Evolutionary conservation across 2,113 vertebrate genomes (phyloP).

Genomic region (Antechinus stuartii): DNA sequence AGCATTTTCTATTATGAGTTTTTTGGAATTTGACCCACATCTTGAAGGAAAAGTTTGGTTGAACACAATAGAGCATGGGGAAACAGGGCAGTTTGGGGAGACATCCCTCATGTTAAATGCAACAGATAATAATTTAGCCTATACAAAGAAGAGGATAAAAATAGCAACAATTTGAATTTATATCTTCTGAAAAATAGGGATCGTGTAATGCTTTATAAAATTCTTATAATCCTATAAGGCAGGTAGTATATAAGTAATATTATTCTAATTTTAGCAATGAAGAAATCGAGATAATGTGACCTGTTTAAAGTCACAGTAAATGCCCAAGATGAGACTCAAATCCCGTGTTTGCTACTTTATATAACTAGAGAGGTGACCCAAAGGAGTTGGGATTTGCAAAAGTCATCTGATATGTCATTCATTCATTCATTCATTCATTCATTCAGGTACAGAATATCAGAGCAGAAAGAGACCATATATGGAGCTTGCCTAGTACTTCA

Average conservation of each 20-base stretch:
- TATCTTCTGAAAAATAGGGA: neutral
- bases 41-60: neutral
- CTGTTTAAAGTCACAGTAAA: neutral
- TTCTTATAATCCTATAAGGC: neutral
- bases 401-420: neutral
- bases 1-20: too few relatives aligned
- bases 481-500: neutral
- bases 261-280: neutral
- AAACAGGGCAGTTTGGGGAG: neutral
- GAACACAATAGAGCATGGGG: neutral
- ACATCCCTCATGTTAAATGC: neutral
- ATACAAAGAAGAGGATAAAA: neutral
- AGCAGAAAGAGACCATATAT: neutral
- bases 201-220: neutral
- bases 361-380: neutral
- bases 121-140: neutral
- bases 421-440: neutral
- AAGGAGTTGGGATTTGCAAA: neutral
- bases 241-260: neutral
- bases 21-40: neutral
- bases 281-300: neutral
- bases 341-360: neutral
- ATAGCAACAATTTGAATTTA: neutral
- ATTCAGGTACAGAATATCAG: neutral
- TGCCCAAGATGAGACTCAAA: neutral